Evolutionary conservation across 1,140 invertebrate species (phyloP).

Genomic region (Penaeus vannamei): DNA sequence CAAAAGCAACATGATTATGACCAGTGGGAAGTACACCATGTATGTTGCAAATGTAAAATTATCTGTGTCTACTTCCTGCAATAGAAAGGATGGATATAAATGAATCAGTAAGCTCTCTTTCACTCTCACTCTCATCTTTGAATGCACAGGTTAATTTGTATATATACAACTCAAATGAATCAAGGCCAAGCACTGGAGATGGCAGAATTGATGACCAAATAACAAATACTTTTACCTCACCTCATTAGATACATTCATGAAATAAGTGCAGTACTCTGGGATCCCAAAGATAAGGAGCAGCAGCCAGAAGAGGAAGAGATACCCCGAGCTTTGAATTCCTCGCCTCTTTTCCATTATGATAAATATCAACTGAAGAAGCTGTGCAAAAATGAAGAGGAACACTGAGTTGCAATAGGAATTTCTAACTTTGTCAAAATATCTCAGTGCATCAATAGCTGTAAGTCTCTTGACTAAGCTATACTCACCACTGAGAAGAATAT

Average conservation of each 20-base stretch:
- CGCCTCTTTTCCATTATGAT: conserved; percentile 84
- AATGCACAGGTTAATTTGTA: too few species aligned
- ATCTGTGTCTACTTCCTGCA: conserved; percentile 68
- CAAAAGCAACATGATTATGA: conserved; percentile 82
- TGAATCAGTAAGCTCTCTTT: too few species aligned
- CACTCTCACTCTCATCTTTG: too few species aligned
- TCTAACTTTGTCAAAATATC: too few species aligned
- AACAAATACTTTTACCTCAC: neutral
- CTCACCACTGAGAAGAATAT: conserved; percentile 68
- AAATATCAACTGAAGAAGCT: conserved; percentile 81
- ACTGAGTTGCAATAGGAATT: too few species aligned
- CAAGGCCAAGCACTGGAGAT: too few species aligned
- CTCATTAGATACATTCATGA: conserved; percentile 41
- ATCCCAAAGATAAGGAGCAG: conserved; percentile 80
- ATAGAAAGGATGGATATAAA: neutral
- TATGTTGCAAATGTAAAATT: conserved; percentile 82
- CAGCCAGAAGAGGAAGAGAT: conserved; percentile 91
- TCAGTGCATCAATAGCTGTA: too few species aligned
- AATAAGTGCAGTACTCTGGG: conserved; percentile 80
- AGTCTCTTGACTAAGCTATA: neutral
- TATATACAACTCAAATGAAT: too few species aligned
- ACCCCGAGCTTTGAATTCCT: conserved; percentile 88
- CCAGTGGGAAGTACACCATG: conserved; percentile 84
- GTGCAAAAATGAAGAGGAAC: conserved; percentile 70
- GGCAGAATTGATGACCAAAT: too few species aligned